Percentiles rank a stretch among this genome's conserved stretches.
phyloP scores from a whole-genome alignment of 53 echinoderm and acorn worm species.

The Holothuria leucospilota region DNA sequence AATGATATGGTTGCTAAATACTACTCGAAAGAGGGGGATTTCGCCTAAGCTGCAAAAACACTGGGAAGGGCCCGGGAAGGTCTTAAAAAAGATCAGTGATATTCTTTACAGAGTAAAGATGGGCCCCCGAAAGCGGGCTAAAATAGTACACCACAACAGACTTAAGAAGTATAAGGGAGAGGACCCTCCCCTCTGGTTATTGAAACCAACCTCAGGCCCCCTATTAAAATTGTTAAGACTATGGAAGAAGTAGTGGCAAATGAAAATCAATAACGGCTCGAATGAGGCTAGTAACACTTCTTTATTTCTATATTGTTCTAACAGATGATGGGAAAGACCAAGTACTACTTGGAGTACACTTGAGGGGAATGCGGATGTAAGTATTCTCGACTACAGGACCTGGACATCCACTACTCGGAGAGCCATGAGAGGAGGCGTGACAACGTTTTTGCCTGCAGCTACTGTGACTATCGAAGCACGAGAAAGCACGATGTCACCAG shows the following conservation, averaged over 20 bases:
- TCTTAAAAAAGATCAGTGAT: constrained; percentile 13
- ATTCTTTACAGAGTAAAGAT: constrained; percentile 11
- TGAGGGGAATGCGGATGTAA: too few species aligned
- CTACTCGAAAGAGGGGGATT: constrained; percentile 11
- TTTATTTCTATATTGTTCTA: too few species aligned
- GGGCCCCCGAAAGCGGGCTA: constrained; percentile 5
- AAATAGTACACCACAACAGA: constrained; percentile 42
- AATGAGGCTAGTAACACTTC: too few species aligned
- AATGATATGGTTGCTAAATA: constrained; percentile 6
- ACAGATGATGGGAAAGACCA: too few species aligned
- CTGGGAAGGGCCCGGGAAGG: constrained; percentile 30
- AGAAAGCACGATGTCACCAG: too few species aligned
- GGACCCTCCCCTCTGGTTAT: constrained; percentile 14
- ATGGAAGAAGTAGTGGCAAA: background rate
- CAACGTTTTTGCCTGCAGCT: too few species aligned
- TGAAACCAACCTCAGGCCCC: background rate
- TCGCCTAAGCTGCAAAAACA: background rate
- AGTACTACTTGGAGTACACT: too few species aligned
- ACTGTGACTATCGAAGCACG: too few species aligned
- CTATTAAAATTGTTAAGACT: background rate
- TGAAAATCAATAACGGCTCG: too few species aligned
- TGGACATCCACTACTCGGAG: too few species aligned
- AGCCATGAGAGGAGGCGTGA: too few species aligned
- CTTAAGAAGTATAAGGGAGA: constrained; percentile 25
- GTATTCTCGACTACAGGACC: too few species aligned